Conservation (phyloP, 1,140 invertebrate species). For the Leptopilina clavipes region DNA sequence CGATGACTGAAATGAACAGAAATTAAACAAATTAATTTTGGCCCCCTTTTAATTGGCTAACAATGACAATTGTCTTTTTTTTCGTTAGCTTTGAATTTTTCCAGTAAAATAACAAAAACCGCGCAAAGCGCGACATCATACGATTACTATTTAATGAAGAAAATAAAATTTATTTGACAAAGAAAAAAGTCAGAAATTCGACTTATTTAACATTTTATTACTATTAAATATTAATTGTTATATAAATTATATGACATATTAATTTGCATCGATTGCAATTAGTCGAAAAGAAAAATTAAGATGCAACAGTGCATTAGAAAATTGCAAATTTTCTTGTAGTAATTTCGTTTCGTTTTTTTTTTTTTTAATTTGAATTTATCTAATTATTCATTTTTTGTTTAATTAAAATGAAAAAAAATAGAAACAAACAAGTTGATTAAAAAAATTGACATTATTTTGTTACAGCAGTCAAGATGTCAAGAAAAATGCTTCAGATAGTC, state of each 20-base stretch:
- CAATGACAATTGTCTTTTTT: constrained; percentile 16
- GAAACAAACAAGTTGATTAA: constrained; percentile 36
- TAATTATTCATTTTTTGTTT: constrained; percentile 38
- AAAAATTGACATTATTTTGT: constrained; percentile 51
- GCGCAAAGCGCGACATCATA: background rate
- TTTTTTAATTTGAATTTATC: background rate
- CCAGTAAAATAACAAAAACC: background rate
- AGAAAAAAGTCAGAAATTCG: background rate
- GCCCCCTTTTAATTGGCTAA: background rate
- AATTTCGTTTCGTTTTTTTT: background rate
- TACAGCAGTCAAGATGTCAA: constrained; percentile 63
- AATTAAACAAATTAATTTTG: background rate
- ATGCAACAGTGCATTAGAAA: background rate
- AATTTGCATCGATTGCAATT: no score
- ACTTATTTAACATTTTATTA: background rate
- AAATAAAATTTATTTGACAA: background rate
- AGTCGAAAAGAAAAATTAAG: no score
- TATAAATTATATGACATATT: no score
- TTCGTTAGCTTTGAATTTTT: background rate
- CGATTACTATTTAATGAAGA: background rate
- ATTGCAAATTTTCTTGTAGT: background rate
- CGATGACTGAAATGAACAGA: background rate
- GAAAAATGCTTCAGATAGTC: constrained; percentile 58
- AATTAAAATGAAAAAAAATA: background rate
- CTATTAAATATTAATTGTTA: no score